Percentiles rank a stretch among this genome's conserved stretches.
phyloP scores from a whole-genome alignment of 2,888 invertebrate genomes.

The Nezara viridula region DNA sequence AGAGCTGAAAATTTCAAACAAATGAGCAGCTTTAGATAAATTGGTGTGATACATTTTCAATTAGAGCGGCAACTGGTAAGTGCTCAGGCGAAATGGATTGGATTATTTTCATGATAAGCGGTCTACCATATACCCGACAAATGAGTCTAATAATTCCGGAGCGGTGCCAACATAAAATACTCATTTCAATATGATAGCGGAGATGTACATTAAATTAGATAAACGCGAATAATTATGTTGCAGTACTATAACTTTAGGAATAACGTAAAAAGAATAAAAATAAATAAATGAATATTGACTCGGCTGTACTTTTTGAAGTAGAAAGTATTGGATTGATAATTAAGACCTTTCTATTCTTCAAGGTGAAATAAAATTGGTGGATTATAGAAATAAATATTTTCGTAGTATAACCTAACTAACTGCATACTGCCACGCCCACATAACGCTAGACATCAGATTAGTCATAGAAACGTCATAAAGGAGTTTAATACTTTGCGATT shows the following conservation, averaged over 20 bases:
- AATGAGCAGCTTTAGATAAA: constrained; percentile 8
- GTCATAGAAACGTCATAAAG: too few relatives aligned
- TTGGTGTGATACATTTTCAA: constrained; percentile 2
- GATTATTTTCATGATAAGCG: constrained; percentile 6
- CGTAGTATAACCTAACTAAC: too few relatives aligned
- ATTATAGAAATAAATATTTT: too few relatives aligned
- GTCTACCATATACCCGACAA: neutral
- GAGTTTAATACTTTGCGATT: too few relatives aligned
- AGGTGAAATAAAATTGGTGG: too few relatives aligned
- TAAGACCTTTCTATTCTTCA: too few relatives aligned
- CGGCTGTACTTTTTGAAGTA: too few relatives aligned
- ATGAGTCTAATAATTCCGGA: neutral
- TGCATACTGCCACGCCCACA: too few relatives aligned
- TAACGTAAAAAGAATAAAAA: too few relatives aligned
- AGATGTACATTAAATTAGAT: neutral
- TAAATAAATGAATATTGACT: too few relatives aligned
- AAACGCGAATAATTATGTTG: neutral
- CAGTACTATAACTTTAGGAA: neutral
- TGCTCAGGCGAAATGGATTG: neutral
- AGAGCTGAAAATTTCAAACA: neutral
- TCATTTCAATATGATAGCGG: neutral
- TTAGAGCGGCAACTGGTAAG: constrained; percentile 9
- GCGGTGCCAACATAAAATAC: neutral
- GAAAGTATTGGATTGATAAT: too few relatives aligned
- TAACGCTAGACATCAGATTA: too few relatives aligned